These are phyloP conservation scores for Gymnothorax javanicus DNA, from an alignment of 2,797 vertebrate genomes.

Conservation along the genomic window DNA sequence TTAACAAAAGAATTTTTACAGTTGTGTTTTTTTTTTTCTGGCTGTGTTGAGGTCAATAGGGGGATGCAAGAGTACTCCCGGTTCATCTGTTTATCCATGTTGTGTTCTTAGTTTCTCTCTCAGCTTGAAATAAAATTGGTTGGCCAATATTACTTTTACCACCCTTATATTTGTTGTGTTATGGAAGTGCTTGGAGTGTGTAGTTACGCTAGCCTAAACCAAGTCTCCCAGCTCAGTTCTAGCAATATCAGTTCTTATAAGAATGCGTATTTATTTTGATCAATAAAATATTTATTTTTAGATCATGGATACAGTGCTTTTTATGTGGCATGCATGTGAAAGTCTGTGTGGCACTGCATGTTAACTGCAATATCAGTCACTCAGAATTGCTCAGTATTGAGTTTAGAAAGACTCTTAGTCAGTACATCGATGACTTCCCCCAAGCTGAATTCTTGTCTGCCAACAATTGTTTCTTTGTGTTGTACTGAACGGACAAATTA, in stretches of 20 bases:
- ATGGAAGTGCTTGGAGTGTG: neutral
- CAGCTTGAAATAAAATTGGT: neutral
- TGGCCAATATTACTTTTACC: too few species aligned
- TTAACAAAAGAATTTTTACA: neutral
- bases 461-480: neutral
- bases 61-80: neutral
- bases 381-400: neutral
- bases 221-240: slow-evolving; percentile 2
- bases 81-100: neutral
- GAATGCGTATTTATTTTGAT: slow-evolving; percentile 84
- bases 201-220: neutral
- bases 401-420: neutral
- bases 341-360: neutral
- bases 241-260: slow-evolving; percentile 75
- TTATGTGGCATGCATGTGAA: neutral
- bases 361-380: neutral
- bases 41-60: neutral
- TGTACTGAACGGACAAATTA: too few species aligned
- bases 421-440: neutral
- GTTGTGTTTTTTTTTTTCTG: neutral
- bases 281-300: slow-evolving; percentile 83
- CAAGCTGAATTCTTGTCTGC: neutral
- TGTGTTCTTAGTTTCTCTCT: neutral
- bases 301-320: neutral
- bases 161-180: neutral